These are phyloP conservation scores for Cinclus mexicanus DNA, from an alignment of 2,113 vertebrate genomes.

Conservation along the genomic window DNA sequence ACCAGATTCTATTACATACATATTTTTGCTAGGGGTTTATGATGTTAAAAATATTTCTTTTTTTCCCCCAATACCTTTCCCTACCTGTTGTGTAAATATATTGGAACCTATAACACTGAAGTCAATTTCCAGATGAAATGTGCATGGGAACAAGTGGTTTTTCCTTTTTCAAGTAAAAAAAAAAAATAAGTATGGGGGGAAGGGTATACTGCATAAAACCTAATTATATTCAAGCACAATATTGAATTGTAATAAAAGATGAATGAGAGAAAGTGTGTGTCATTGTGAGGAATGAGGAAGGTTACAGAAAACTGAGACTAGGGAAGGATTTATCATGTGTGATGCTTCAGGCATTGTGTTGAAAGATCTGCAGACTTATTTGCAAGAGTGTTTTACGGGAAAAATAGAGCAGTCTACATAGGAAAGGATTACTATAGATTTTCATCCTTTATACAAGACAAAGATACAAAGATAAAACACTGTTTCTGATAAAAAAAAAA, in stretches of 20 bases:
- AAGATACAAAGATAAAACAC: conserved; percentile 76
- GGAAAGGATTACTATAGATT: conserved; percentile 76
- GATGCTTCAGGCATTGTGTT: conserved; percentile 77
- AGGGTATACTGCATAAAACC: conserved; percentile 43
- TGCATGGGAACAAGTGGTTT: conserved; percentile 68
- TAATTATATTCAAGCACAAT: conserved; percentile 82
- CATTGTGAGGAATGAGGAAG: conserved; percentile 80
- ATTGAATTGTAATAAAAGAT: conserved; percentile 86
- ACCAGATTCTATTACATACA: conserved; percentile 85
- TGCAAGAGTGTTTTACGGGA: conserved; percentile 77
- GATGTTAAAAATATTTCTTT: conserved; percentile 83
- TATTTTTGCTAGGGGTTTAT: conserved; percentile 85
- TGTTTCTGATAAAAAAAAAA: conserved; percentile 12
- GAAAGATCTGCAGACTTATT: conserved; percentile 80
- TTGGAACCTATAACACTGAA: conserved; percentile 75
- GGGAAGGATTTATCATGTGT: conserved; percentile 78
- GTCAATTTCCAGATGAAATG: conserved; percentile 81
- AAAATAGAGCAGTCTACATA: conserved; percentile 73
- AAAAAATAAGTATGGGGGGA: not conserved
- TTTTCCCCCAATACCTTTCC: conserved; percentile 73
- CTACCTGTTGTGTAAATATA: conserved; percentile 82
- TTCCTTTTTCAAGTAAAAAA: conserved; percentile 54
- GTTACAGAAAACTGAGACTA: conserved; percentile 79
- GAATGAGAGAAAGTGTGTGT: conserved; percentile 81
- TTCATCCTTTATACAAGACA: conserved; percentile 75